Conservation (phyloP, 2,113 vertebrate genomes). For the Rhineura floridana region DNA sequence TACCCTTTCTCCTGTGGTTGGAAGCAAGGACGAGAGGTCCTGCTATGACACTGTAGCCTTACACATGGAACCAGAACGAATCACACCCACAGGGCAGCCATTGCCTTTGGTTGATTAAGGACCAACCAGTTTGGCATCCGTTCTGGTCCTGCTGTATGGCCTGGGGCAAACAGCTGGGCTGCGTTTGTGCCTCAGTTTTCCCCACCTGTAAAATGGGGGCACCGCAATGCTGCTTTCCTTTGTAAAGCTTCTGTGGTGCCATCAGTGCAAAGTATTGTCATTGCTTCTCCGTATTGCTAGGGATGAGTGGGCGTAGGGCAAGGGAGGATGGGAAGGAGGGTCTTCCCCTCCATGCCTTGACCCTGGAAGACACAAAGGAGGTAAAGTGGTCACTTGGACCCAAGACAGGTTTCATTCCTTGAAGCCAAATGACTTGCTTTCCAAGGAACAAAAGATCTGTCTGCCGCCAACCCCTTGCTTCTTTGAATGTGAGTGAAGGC, state of each 20-base stretch:
- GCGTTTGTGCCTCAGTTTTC: not conserved
- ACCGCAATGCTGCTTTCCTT: not conserved
- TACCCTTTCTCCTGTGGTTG: conserved; percentile 13
- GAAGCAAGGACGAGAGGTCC: conserved; percentile 14
- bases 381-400: not conserved
- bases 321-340: fast-evolving
- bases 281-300: not conserved
- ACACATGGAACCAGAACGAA: not conserved
- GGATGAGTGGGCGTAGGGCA: too few relatives aligned
- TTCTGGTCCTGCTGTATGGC: not conserved
- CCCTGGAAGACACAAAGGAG: conserved; percentile 1
- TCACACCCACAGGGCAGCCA: not conserved
- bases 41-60: not conserved
- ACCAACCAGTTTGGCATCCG: fast-evolving
- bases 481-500: not conserved
- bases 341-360: not conserved
- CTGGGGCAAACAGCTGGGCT: not conserved
- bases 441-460: not conserved
- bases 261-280: not conserved
- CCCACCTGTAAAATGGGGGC: not conserved
- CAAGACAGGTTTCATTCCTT: not conserved
- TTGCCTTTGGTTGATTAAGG: not conserved
- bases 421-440: not conserved
- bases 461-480: fast-evolving
- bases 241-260: not conserved